Base-by-base conservation (phyloP, 2,113 vertebrate species). In the Microtus richardsoni region DNA sequence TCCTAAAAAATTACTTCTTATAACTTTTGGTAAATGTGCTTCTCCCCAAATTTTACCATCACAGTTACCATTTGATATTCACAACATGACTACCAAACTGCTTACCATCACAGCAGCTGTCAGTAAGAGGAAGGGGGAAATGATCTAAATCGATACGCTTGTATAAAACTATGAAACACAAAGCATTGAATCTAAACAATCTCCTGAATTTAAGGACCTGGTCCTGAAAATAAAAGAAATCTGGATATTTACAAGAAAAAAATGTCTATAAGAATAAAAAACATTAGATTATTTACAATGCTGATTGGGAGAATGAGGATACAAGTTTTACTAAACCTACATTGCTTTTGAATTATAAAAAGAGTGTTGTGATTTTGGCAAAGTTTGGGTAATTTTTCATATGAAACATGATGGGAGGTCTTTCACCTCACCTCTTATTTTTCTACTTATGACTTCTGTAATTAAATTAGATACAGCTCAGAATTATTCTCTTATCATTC, bases 81-180 rank as follows among this genome's bases (percentile, higher is more conserved):
- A 22, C 5, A 75, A 52, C 52, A 24, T 30, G 17, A 16, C 16
- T 36, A 30, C n/a, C 39, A 14, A 12, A 44, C 17, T 62, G 4
- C 8, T 7, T n/a, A 26, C 1, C 8, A 30, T 66, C 30, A 78
- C 6, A 78, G 41, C 3, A 9, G 16, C 17, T 47, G 47, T 2
- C 33, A 21, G 54, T 7, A 84, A 1, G 24, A 62, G 17, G 26
- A 58, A 91, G 5, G 17, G 3, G 4, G 24, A 60, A 66, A 77
- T 39, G 19, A 54, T 7, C 21, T 44, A 73, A 77, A 10, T 19
- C 33, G 22, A 0, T 1, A 75, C 0, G 0, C 17, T 36, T 19
- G 0, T 12, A 17, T 36, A 54, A 54, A 52, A 4, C 0, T 16
- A 8, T 44, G 39, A 19, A 84, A 75, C 28, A 2, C 73, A 28